Evolutionary conservation across 2,113 vertebrate species (phyloP).

Genomic region (Psilopogon haemacephalus): DNA sequence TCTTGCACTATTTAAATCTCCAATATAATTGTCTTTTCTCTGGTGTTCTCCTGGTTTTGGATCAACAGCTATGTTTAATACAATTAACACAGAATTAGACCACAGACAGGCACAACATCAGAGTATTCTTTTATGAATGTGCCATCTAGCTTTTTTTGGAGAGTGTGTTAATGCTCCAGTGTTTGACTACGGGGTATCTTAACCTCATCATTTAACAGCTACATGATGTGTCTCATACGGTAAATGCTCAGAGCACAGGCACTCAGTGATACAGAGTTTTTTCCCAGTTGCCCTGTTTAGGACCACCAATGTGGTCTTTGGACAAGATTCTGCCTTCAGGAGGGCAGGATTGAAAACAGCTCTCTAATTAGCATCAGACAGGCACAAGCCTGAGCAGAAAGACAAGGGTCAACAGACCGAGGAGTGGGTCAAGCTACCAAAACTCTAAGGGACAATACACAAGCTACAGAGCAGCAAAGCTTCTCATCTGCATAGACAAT

Average conservation of each 20-base stretch:
- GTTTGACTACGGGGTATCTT: not conserved
- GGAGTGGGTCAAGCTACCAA: slow-evolving; percentile 71
- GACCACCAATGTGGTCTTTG: slow-evolving; percentile 76
- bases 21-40: slow-evolving; percentile 6
- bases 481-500: slow-evolving; percentile 4
- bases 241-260: not conserved
- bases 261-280: too few species aligned
- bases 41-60: not conserved
- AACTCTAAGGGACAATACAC: slow-evolving; percentile 61
- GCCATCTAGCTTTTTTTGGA: not conserved
- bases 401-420: slow-evolving; percentile 74
- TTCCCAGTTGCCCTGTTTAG: too few species aligned
- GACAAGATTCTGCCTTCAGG: slow-evolving; percentile 65
- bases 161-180: fast-evolving
- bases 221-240: not conserved
- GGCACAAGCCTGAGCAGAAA: slow-evolving; percentile 70
- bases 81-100: not conserved
- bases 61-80: not conserved
- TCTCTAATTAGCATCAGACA: slow-evolving; percentile 83
- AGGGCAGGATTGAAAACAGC: slow-evolving; percentile 68
- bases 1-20: not conserved
- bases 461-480: slow-evolving; percentile 59
- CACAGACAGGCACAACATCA: not conserved
- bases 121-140: not conserved
- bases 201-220: not conserved